Conservation (phyloP, 2,888 invertebrate species). For the Melanophora roralis region DNA sequence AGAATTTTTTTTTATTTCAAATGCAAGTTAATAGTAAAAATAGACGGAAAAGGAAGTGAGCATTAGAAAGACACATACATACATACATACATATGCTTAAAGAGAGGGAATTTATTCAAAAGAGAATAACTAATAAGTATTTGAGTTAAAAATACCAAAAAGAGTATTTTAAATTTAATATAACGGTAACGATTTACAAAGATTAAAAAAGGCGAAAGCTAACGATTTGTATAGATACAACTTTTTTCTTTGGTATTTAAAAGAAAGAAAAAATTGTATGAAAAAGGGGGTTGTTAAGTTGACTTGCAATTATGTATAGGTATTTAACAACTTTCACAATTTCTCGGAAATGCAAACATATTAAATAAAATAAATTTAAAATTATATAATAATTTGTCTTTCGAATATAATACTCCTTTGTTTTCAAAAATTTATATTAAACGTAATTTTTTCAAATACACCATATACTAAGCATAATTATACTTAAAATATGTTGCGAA, state of each 20-base stretch:
- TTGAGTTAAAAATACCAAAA: neutral
- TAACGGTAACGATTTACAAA: slow-evolving; percentile 36
- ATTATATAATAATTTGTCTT: slow-evolving; percentile 2
- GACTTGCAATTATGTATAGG: slow-evolving; percentile 48
- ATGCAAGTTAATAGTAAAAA: slow-evolving; percentile 38
- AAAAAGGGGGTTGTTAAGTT: slow-evolving; percentile 61
- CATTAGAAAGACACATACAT: neutral
- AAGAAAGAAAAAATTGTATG: slow-evolving; percentile 23
- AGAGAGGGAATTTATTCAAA: neutral
- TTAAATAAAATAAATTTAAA: neutral
- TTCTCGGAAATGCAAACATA: too few species aligned
- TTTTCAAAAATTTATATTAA: too few species aligned
- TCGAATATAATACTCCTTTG: too few species aligned
- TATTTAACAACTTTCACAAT: slow-evolving; percentile 41
- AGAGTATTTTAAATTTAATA: slow-evolving; percentile 14
- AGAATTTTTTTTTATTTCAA: slow-evolving; percentile 4
- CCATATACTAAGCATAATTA: slow-evolving; percentile 32
- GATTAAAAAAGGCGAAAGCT: slow-evolving; percentile 52
- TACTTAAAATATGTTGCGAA: slow-evolving; percentile 37
- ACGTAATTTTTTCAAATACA: too few species aligned
- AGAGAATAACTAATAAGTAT: neutral
- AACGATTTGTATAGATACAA: slow-evolving; percentile 58
- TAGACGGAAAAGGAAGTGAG: slow-evolving; percentile 18
- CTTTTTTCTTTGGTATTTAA: slow-evolving; percentile 42
- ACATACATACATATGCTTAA: neutral